These are phyloP conservation scores for Onychomys arenicola DNA, from an alignment of 2,797 vertebrate genomes.

Conservation along the genomic window DNA sequence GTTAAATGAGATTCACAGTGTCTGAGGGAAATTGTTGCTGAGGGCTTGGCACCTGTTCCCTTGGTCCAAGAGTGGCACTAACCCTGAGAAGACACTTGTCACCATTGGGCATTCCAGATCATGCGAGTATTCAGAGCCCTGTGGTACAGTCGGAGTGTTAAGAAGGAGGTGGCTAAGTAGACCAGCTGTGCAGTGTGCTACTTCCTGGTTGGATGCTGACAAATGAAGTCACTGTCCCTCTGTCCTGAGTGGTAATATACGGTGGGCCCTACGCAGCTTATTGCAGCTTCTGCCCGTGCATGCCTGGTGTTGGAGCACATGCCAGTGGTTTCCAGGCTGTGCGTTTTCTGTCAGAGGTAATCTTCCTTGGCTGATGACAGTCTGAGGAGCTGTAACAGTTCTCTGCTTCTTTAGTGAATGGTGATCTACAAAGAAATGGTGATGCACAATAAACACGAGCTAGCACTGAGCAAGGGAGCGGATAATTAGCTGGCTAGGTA, in stretches of 20 bases:
- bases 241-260: not conserved
- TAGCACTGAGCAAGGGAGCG: not conserved
- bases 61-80: not conserved
- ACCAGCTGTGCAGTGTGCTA: not conserved
- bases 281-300: not conserved
- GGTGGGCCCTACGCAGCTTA: not conserved
- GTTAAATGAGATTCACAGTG: not conserved
- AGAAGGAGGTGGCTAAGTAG: slow-evolving; percentile 43
- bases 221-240: not conserved
- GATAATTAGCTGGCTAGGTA: not conserved
- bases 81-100: not conserved
- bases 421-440: too few relatives aligned
- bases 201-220: not conserved
- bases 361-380: not conserved
- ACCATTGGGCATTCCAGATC: not conserved
- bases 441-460: not conserved
- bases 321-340: not conserved
- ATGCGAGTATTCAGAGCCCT: not conserved
- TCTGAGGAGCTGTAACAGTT: rapidly evolving
- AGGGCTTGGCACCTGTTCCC: not conserved
- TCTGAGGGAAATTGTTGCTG: not conserved
- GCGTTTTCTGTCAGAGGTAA: not conserved
- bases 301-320: not conserved
- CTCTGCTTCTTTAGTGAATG: not conserved
- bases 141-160: not conserved